Evolutionary conservation across 2,888 invertebrate genomes (phyloP).

Genomic region (Esperia sulphurella): DNA sequence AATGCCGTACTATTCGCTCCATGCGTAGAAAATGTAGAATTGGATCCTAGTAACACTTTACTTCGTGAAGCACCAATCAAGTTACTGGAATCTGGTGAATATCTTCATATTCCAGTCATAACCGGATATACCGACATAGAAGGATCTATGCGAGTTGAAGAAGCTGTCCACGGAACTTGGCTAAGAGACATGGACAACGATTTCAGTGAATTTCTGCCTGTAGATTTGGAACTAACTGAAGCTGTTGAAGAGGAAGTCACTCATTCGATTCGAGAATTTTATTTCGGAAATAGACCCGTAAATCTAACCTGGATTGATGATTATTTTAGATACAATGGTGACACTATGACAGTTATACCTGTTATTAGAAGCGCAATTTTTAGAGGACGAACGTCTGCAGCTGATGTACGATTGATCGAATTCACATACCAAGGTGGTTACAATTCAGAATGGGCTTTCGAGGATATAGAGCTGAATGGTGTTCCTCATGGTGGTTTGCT

Average conservation of each 20-base stretch:
- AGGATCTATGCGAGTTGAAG: constrained; percentile 52
- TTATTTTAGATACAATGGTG: constrained; percentile 59
- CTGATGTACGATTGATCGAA: constrained; percentile 47
- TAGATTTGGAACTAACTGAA: constrained; percentile 41
- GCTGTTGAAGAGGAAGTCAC: constrained; percentile 28
- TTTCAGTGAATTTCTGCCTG: constrained; percentile 54
- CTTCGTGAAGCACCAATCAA: constrained; percentile 51
- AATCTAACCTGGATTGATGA: constrained; percentile 50
- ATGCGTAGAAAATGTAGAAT: constrained; percentile 48
- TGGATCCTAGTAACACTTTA: constrained; percentile 39
- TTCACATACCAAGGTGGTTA: constrained; percentile 51
- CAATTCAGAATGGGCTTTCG: constrained; percentile 50
- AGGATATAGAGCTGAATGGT: constrained; percentile 47
- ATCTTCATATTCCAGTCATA: constrained; percentile 53
- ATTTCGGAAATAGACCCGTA: constrained; percentile 42
- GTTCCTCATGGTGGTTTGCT: constrained; percentile 55
- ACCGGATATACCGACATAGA: constrained; percentile 54
- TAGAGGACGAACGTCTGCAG: constrained; percentile 42
- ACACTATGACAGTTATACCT: constrained; percentile 49
- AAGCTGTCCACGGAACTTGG: constrained; percentile 44
- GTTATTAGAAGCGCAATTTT: constrained; percentile 47
- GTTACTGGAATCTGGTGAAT: constrained; percentile 46
- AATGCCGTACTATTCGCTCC: constrained; percentile 63
- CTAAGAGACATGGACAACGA: constrained; percentile 48
- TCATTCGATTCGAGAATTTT: constrained; percentile 40